Base-by-base conservation (phyloP, 2,797 vertebrate species). In the Liasis olivaceus region DNA sequence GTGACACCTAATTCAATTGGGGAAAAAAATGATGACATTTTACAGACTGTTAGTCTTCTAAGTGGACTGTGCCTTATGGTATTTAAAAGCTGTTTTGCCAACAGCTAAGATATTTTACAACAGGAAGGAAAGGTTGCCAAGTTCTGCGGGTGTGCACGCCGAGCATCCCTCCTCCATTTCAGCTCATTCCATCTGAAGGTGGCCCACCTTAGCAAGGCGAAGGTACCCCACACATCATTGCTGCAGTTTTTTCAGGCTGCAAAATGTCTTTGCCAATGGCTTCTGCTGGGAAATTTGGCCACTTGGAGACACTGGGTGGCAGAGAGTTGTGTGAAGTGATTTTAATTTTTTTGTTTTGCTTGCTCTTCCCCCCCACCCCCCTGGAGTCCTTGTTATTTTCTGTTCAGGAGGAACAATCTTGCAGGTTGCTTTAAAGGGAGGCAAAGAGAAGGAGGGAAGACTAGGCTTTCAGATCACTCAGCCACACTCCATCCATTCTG, bases 11-110 rank as follows among this genome's bases (percentile, higher is more conserved):
- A 89, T 86, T 95, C 95, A 95, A 96, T 96, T 95, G 95, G 95
- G 96, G 96, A 94, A 95, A 77, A 54, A 58, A 66, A 95, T 95
- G 94, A 91, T 94, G 96, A 95, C 95, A 96, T 96, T 97, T 96
- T 96, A 93, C 54, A 81, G 95, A 94, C 95, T 95, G 93, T 95
- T 96, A 92, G 95, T 94, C 94, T 94, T 92, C 28, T 72, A 94
- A 95, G 94, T 95, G 94, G 94, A 94, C 94, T 31, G 89, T 89
- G 94, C 90, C 95, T 92, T 89, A 88, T 88, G 94, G 94, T 94
- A 94, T 95, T 96, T 96, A 94, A 93, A 96, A 93, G 93, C 64
- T 72, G 90, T 85, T 87, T 85, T 92, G 95, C 95, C 94, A 94
- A 94, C 94, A 91, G 84, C 86, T 15, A 85, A 84, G 6, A 3